phyloP scores from a whole-genome alignment of 1,140 invertebrate genomes.

The Sycobia sp. region DNA sequence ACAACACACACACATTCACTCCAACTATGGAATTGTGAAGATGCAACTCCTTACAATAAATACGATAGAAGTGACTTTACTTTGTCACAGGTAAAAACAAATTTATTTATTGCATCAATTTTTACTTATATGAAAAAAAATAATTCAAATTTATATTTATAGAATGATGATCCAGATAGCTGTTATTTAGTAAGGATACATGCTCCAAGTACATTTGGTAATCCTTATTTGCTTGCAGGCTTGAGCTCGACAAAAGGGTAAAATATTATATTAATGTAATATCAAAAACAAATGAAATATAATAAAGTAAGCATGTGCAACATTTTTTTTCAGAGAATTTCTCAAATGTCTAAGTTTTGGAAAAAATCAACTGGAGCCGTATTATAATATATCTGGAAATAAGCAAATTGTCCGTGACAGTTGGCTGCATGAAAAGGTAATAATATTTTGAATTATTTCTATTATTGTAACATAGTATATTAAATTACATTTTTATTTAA shows the following conservation, averaged over 20 bases:
- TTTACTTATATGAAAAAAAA: slow-evolving; percentile 8
- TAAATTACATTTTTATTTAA: neutral
- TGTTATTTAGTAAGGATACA: slow-evolving; percentile 69
- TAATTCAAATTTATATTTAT: slow-evolving; percentile 26
- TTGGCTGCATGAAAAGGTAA: slow-evolving; percentile 67
- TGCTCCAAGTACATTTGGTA: slow-evolving; percentile 41
- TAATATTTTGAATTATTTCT: neutral
- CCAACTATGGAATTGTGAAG: slow-evolving; percentile 73
- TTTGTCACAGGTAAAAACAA: slow-evolving; percentile 38
- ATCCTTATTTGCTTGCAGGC: slow-evolving; percentile 67
- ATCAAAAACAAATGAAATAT: slow-evolving; percentile 7
- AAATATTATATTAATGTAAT: slow-evolving; percentile 3
- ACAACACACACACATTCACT: slow-evolving; percentile 74
- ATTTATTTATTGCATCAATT: neutral
- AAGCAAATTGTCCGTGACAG: slow-evolving; percentile 72
- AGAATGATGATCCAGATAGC: slow-evolving; percentile 67
- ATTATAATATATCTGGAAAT: slow-evolving; percentile 66
- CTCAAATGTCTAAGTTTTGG: slow-evolving; percentile 65
- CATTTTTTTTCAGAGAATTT: slow-evolving; percentile 55
- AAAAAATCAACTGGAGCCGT: slow-evolving; percentile 61
- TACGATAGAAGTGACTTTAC: slow-evolving; percentile 63
- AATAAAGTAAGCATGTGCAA: neutral
- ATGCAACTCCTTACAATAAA: slow-evolving; percentile 64
- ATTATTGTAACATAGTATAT: neutral
- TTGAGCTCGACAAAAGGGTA: slow-evolving; percentile 67